Conservation (phyloP, 2,113 vertebrate species). For the Laterallus jamaicensis region DNA sequence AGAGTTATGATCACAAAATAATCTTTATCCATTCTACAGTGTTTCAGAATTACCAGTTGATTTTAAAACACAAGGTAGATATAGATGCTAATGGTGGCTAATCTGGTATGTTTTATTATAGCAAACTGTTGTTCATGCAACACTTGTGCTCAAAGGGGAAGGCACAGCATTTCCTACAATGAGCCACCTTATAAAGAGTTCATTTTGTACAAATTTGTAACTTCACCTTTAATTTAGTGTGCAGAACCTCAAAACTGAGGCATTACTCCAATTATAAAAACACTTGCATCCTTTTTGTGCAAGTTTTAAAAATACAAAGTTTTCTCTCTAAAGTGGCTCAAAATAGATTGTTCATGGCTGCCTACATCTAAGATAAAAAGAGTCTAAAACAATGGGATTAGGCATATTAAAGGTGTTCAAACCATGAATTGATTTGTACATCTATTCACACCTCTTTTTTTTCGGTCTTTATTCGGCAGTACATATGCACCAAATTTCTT, state of each 20-base stretch:
- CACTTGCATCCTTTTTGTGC: slow-evolving; percentile 82
- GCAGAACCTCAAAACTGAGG: slow-evolving; percentile 84
- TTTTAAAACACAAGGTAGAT: slow-evolving; percentile 89
- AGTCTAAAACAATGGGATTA: slow-evolving; percentile 87
- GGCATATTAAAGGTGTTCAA: slow-evolving; percentile 88
- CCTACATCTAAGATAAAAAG: slow-evolving; percentile 89
- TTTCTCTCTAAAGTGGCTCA: slow-evolving; percentile 91
- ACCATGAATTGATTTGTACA: slow-evolving; percentile 87
- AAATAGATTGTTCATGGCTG: slow-evolving; percentile 90
- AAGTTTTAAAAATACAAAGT: slow-evolving; percentile 84
- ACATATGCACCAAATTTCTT: slow-evolving; percentile 93
- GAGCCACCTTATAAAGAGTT: slow-evolving; percentile 89
- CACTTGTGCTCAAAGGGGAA: slow-evolving; percentile 89
- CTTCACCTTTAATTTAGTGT: slow-evolving; percentile 79
- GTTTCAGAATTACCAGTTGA: slow-evolving; percentile 88
- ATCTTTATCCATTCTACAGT: slow-evolving; percentile 97
- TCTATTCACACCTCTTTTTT: slow-evolving; percentile 86
- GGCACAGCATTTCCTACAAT: slow-evolving; percentile 87
- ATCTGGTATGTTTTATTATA: slow-evolving; percentile 85
- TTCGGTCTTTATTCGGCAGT: slow-evolving; percentile 88
- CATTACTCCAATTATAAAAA: slow-evolving; percentile 87
- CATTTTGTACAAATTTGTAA: slow-evolving; percentile 80
- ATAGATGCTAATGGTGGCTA: slow-evolving; percentile 86
- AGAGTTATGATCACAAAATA: slow-evolving; percentile 98
- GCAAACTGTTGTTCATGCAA: slow-evolving; percentile 92